phyloP scores from a whole-genome alignment of 2,113 vertebrate species.

The Panthera uncia region DNA sequence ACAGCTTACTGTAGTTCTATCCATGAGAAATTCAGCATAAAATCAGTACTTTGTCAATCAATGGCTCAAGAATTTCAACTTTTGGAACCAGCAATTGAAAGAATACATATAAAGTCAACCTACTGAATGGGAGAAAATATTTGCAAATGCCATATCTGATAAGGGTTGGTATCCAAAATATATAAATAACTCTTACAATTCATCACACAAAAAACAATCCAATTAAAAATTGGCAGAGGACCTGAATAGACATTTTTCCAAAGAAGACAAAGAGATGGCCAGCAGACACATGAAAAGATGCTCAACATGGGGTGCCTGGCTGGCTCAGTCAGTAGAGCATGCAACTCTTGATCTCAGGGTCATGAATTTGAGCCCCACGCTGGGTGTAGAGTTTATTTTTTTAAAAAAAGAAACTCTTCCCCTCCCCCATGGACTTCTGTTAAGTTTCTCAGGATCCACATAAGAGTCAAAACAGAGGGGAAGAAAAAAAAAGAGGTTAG shows the following conservation, averaged over 20 bases:
- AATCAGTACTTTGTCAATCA: conserved; percentile 48
- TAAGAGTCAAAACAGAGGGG: no score
- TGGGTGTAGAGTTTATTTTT: neutral
- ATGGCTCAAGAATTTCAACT: conserved; percentile 21
- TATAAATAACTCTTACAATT: neutral
- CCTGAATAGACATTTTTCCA: neutral
- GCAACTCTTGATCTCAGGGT: neutral
- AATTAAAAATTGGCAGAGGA: neutral
- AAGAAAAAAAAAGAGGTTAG: no score
- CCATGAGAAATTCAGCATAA: neutral
- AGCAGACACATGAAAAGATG: neutral
- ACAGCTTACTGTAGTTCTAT: neutral
- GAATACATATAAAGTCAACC: neutral
- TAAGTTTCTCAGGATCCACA: no score
- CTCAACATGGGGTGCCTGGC: neutral
- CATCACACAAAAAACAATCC: neutral
- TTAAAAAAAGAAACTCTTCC: neutral
- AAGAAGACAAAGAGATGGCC: neutral
- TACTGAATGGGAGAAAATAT: neutral
- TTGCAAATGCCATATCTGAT: neutral
- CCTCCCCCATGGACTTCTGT: no score
- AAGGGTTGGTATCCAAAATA: neutral
- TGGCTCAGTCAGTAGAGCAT: neutral
- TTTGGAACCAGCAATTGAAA: conserved; percentile 41
- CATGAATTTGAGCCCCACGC: neutral